Conservation (phyloP, 2,888 invertebrate genomes). For the Parnassius smintheus region DNA sequence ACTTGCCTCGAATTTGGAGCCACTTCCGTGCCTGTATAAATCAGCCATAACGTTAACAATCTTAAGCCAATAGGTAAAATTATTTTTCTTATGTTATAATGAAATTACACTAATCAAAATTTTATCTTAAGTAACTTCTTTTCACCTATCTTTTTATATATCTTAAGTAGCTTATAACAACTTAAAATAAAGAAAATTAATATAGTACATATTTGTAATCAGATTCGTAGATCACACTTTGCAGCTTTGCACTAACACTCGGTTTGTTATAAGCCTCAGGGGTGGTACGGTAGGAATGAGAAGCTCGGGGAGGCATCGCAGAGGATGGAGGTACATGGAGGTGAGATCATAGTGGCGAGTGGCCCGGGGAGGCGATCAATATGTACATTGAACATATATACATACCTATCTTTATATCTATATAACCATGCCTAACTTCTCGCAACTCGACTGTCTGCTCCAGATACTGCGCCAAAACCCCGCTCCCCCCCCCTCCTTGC, state of each 20-base stretch:
- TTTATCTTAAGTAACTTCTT: no score
- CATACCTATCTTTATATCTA: conserved; percentile 74
- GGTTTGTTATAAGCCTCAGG: conserved; percentile 65
- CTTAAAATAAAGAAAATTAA: background rate
- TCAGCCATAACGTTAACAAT: no score
- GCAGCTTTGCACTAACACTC: conserved; percentile 41
- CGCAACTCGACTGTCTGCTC: conserved; percentile 78
- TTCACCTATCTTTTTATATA: no score
- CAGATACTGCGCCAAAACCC: conserved; percentile 79
- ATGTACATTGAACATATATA: conserved; percentile 80
- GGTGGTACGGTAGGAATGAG: conserved; percentile 61
- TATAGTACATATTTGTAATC: conserved; percentile 25
- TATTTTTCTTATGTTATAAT: no score
- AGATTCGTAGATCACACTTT: conserved; percentile 33
- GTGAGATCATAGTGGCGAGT: conserved; percentile 81
- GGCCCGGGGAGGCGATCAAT: conserved; percentile 80
- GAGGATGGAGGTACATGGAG: conserved; percentile 80
- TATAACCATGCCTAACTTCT: conserved; percentile 78
- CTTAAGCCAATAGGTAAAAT: no score
- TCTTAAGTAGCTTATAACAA: no score
- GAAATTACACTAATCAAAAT: no score
- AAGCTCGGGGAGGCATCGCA: conserved; percentile 58
- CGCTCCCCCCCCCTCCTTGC: conserved; percentile 52
- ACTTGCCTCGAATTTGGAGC: no score
- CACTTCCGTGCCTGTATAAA: no score